These are phyloP conservation scores for Trichonephila clavipes DNA, from an alignment of 1,140 invertebrate species.

Conservation along the genomic window DNA sequence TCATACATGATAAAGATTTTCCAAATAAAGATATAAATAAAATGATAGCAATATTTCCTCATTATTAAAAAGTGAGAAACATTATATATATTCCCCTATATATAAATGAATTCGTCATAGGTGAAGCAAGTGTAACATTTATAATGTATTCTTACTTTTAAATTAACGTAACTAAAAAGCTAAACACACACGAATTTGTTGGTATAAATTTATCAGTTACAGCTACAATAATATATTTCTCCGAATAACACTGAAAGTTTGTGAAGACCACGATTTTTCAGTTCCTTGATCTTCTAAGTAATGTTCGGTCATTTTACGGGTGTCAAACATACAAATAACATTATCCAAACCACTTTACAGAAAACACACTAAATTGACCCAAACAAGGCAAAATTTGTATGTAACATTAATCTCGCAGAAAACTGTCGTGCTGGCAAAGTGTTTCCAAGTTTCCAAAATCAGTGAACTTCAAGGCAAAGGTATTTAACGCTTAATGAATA, in stretches of 20 bases:
- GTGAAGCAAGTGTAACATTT: too few species aligned
- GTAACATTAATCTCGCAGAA: not conserved
- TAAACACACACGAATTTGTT: too few species aligned
- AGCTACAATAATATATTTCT: too few species aligned
- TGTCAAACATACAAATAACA: not conserved
- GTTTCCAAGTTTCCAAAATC: slow-evolving; percentile 26
- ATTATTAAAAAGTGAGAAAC: too few species aligned
- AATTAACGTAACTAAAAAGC: too few species aligned
- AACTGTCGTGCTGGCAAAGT: slow-evolving; percentile 7
- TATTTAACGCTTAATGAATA: slow-evolving; percentile 41
- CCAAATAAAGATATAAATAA: too few species aligned
- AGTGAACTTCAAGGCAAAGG: slow-evolving; percentile 19
- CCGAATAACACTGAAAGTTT: not conserved
- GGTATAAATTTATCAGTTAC: too few species aligned
- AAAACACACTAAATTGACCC: not conserved
- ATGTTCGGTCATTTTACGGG: not conserved
- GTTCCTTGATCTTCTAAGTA: not conserved
- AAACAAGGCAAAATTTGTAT: not conserved
- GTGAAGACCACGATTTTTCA: not conserved
- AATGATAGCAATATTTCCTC: too few species aligned
- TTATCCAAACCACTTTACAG: not conserved
- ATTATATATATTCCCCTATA: too few species aligned
- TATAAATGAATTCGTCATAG: too few species aligned
- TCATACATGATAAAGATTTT: too few species aligned
- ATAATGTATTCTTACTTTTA: too few species aligned